These are phyloP conservation scores for Campylomormyrus tamandua DNA, from an alignment of 2,113 vertebrate species.

Conservation along the genomic window DNA sequence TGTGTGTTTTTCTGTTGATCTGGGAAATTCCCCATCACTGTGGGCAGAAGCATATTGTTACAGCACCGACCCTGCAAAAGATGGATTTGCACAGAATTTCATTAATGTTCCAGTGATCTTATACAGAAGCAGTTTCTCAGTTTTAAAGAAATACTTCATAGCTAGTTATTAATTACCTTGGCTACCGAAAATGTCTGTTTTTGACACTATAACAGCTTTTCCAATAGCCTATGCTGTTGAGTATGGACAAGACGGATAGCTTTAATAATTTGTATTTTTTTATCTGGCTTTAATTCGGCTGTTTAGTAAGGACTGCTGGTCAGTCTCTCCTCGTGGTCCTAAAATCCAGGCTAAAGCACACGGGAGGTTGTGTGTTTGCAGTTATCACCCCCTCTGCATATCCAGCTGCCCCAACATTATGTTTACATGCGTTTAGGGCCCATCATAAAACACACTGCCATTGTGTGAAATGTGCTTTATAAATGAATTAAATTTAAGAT, in stretches of 20 bases:
- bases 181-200: background rate
- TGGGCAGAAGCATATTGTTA: background rate
- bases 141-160: background rate
- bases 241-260: background rate
- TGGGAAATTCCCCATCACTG: background rate
- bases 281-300: background rate
- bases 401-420: background rate
- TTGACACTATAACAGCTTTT: background rate
- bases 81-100: background rate
- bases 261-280: background rate
- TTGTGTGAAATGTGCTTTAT: background rate
- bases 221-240: background rate
- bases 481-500: background rate
- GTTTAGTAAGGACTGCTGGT: background rate
- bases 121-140: background rate
- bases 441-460: background rate
- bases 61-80: background rate
- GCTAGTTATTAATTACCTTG: background rate
- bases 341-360: background rate
- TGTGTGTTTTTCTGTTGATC: background rate
- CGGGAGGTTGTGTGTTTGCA: background rate
- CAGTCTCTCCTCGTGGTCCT: background rate
- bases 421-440: background rate
- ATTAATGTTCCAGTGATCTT: background rate
- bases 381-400: background rate